phyloP scores from a whole-genome alignment of 2,888 invertebrate species.

The Himalopsyche anomala region DNA sequence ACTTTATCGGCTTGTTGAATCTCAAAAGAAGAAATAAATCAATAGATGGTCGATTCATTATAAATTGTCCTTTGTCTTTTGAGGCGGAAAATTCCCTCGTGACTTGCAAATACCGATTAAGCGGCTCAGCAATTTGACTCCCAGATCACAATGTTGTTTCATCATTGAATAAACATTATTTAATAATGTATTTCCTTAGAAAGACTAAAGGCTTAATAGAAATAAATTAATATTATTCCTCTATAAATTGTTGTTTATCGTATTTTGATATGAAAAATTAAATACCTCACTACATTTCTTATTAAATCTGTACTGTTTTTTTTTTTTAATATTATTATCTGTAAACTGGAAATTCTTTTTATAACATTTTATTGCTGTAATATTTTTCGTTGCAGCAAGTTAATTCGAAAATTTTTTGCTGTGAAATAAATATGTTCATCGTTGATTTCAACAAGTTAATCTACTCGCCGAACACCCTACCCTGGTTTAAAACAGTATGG shows the following conservation, averaged over 20 bases:
- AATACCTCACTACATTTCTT: too few species aligned
- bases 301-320: too few species aligned
- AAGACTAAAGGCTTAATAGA: background rate
- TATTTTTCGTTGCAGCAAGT: too few species aligned
- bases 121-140: conserved; percentile 17
- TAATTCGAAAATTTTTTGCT: too few species aligned
- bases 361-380: too few species aligned
- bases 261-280: too few species aligned
- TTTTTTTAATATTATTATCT: too few species aligned
- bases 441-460: too few species aligned
- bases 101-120: conserved; percentile 12
- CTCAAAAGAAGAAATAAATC: conserved; percentile 32
- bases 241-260: background rate
- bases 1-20: background rate
- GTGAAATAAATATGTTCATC: too few species aligned
- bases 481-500: too few species aligned
- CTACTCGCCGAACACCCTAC: too few species aligned
- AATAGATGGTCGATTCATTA: conserved; percentile 24
- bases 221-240: background rate
- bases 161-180: conserved; percentile 6
- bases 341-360: too few species aligned
- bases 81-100: conserved; percentile 9
- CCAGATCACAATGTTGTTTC: conserved; percentile 16
- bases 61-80: conserved; percentile 39
- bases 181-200: background rate